Evolutionary conservation across 1,140 invertebrate species (phyloP).

Genomic region (Rhopalosiphum padi): DNA sequence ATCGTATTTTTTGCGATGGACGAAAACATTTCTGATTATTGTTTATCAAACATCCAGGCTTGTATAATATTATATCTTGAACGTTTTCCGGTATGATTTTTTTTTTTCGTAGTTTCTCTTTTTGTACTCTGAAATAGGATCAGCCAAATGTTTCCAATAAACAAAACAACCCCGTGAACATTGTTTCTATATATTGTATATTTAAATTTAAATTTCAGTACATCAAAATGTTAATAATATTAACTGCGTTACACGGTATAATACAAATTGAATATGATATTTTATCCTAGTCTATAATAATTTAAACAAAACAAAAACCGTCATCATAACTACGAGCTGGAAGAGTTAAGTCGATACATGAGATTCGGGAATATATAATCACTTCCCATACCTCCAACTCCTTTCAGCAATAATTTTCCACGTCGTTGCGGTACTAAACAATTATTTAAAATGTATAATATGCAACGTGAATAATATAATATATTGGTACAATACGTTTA

Average conservation of each 20-base stretch:
- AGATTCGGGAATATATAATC: not conserved
- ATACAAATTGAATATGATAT: constrained; percentile 1
- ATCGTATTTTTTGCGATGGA: not conserved
- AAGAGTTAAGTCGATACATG: not conserved
- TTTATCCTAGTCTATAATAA: constrained; percentile 3
- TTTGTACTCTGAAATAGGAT: not conserved
- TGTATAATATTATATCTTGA: not conserved
- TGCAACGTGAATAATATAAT: not conserved
- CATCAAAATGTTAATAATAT: not conserved
- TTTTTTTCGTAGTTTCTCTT: not conserved
- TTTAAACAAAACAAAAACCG: constrained; percentile 10
- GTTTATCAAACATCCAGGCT: not conserved
- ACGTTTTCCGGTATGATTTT: not conserved
- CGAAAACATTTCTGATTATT: not conserved
- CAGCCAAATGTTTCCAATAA: not conserved
- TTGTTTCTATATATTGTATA: constrained; percentile 1
- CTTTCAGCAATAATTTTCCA: constrained; percentile 16
- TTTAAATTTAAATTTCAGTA: constrained; percentile 19
- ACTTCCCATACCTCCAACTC: not conserved
- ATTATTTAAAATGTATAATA: not conserved
- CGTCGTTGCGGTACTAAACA: not conserved
- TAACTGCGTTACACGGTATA: not conserved
- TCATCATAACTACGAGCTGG: not conserved
- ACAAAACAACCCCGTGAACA: not conserved
- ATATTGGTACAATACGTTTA: not conserved